phyloP scores from a whole-genome alignment of 1,140 invertebrate species.

The Nasonia giraulti region DNA sequence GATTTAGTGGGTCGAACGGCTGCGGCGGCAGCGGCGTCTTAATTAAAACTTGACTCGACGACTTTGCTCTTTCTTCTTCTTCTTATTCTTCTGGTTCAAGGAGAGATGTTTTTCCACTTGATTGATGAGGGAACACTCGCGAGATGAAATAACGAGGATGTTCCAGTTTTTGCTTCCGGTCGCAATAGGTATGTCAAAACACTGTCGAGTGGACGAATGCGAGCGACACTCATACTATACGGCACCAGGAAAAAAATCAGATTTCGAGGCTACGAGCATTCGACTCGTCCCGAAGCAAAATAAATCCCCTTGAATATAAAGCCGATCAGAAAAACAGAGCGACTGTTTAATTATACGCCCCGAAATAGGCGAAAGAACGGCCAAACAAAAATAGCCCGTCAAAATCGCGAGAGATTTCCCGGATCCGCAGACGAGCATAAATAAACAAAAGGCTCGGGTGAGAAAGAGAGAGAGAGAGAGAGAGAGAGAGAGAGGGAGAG shows the following conservation, averaged over 20 bases:
- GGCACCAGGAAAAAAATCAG: too few relatives aligned
- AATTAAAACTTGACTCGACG: slow-evolving; percentile 6
- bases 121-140: neutral
- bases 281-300: too few relatives aligned
- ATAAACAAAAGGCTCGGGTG: slow-evolving; percentile 19
- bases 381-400: neutral
- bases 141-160: too few relatives aligned
- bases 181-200: too few relatives aligned
- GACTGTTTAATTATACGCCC: neutral
- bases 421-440: slow-evolving; percentile 18
- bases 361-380: slow-evolving; percentile 17
- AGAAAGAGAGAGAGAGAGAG: neutral
- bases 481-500: neutral
- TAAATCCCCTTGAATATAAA: neutral
- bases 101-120: neutral
- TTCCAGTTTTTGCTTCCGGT: too few relatives aligned
- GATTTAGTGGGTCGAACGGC: slow-evolving; percentile 15
- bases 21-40: neutral
- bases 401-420: slow-evolving; percentile 1
- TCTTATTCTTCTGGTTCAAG: too few relatives aligned
- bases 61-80: neutral
- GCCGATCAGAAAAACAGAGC: neutral
- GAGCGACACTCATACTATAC: too few relatives aligned
- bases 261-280: too few relatives aligned
- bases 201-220: too few relatives aligned